Evolutionary conservation across 2,888 invertebrate genomes (phyloP).

Genomic region (Cosmopolites sordidus): DNA sequence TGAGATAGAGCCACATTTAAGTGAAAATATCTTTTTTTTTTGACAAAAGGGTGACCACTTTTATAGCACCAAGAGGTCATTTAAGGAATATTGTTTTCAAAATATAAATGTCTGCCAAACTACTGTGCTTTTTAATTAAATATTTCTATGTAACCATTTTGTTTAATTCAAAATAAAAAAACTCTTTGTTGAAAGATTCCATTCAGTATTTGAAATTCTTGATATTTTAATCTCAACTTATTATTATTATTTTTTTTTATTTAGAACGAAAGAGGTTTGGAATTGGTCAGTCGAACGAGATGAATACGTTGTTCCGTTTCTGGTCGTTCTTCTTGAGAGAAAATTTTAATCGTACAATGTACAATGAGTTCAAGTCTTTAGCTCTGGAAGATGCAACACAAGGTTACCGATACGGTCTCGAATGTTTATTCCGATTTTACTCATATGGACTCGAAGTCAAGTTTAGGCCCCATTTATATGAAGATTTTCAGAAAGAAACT

Average conservation of each 20-base stretch:
- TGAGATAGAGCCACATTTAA: no score
- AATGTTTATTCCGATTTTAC: conserved; percentile 91
- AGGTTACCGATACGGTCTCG: conserved; percentile 85
- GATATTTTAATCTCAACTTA: no score
- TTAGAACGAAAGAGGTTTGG: conserved; percentile 89
- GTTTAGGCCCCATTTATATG: conserved; percentile 91
- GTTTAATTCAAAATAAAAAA: no score
- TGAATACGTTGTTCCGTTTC: conserved; percentile 99
- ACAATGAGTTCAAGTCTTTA: conserved; percentile 86
- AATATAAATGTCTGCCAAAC: no score
- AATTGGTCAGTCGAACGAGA: conserved; percentile 93
- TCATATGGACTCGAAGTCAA: conserved; percentile 96
- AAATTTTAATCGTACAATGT: conserved; percentile 98
- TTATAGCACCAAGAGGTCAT: no score
- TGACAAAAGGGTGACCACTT: no score
- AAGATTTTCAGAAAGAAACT: conserved; percentile 93
- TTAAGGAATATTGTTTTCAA: no score
- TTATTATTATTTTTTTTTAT: conserved; percentile 33
- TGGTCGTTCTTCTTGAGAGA: conserved; percentile 99
- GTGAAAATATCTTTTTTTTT: no score
- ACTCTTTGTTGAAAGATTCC: no score
- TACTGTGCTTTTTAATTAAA: no score
- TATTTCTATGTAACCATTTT: no score
- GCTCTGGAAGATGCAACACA: conserved; percentile 91
- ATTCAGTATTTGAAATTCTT: no score